Base-by-base conservation (phyloP, 2,113 vertebrate species). In the Monopterus albus region DNA sequence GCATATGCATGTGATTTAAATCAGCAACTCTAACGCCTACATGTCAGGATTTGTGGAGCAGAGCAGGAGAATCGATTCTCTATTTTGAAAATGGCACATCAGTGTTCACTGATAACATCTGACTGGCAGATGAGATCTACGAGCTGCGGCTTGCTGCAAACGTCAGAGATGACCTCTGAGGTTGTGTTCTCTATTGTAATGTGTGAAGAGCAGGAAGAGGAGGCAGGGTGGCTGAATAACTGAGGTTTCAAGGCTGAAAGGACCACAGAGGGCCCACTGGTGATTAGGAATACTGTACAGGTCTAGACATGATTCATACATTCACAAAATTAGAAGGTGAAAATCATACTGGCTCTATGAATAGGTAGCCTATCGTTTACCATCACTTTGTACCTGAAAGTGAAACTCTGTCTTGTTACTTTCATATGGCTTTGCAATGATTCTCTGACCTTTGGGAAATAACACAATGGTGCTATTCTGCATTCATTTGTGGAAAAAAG, bases 141-240 rank as follows among this genome's bases (percentile, higher is more conserved):
- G 33, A 60, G 70, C 50, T 6, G 36, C 17, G 29, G 23, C 39
- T 60, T 23, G 56, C 66, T 52, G 66, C 82, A 74, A 69, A 89
- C 81, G 78, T 89, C 84, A 88, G 61, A 81, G 50, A 68, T 46
- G 35, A 76, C 72, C 64, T 89, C 67, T 35, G 59, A 25, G 43
- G 20, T 79, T 66, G 49, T 21, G 7, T 64, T 36, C 67, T 25
- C 36, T 42, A 53, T 83, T 88, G 77, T 81, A 15, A 29, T 12
- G 31, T 56, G 49, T 70, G 38, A 36, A 71, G 78, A 83, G 75
- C 67, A 60, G 86, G 77, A 87, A 73, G 82, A 78, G 81, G 88
- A 87, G 79, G 79, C 20, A 52, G 73, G 75, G 62, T 20, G 21
- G 46, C 58, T 63, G 72, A 74, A 85, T 73, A 46, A 49, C 61